Evolutionary conservation across 2,797 vertebrate genomes (phyloP).

Genomic region (Coreius guichenoti): DNA sequence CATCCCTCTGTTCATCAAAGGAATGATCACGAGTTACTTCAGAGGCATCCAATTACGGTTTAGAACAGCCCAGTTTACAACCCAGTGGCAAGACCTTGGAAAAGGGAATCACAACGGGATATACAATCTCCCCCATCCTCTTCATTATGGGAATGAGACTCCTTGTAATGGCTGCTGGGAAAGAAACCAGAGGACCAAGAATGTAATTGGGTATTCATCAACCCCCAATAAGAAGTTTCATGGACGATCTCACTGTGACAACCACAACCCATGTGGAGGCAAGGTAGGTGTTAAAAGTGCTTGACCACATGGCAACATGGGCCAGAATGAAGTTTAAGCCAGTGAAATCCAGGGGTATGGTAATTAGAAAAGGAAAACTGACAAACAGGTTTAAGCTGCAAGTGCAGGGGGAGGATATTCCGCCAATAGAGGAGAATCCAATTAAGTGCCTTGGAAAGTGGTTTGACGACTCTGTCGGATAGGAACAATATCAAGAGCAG

Average conservation of each 20-base stretch:
- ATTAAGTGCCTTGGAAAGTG: constrained; percentile 22
- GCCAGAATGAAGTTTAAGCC: constrained; percentile 33
- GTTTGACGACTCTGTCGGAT: constrained; percentile 14
- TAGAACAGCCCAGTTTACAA: no score
- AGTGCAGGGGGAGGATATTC: background rate
- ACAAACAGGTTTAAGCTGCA: constrained; percentile 23
- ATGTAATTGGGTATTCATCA: constrained; percentile 29
- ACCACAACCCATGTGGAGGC: constrained; percentile 36
- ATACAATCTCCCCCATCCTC: no score
- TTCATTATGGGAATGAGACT: no score
- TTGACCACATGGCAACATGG: constrained; percentile 28
- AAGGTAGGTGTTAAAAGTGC: constrained; percentile 18
- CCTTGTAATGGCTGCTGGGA: no score
- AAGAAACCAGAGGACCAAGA: background rate
- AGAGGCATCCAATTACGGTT: no score
- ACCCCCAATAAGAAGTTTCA: background rate
- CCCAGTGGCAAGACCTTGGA: no score
- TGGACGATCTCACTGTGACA: constrained; percentile 18
- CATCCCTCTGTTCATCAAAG: no score
- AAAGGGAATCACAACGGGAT: no score
- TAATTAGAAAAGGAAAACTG: constrained; percentile 10
- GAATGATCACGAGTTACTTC: no score
- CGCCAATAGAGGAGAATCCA: constrained; percentile 3
- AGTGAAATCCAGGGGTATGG: constrained; percentile 20
- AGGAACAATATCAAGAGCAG: constrained; percentile 9